phyloP scores from a whole-genome alignment of 2,113 vertebrate species.

The Bufo bufo region DNA sequence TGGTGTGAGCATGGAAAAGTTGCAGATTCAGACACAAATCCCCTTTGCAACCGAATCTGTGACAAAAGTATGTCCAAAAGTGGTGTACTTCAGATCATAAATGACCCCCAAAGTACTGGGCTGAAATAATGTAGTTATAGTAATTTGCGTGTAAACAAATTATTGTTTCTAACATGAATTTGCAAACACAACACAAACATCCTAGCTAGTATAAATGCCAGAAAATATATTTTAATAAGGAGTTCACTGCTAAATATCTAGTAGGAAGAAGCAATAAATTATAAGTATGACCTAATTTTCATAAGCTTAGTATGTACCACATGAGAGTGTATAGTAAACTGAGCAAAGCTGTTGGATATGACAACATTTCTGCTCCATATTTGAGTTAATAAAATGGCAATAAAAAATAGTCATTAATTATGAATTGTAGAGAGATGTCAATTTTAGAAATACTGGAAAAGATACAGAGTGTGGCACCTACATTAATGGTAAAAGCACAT shows the following conservation, averaged over 20 bases:
- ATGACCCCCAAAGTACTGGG: neutral
- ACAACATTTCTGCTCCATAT: neutral
- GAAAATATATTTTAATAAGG: neutral
- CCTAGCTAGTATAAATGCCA: neutral
- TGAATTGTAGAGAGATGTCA: neutral
- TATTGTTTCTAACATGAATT: neutral
- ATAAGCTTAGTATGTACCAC: neutral
- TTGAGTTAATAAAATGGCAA: neutral
- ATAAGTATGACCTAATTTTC: constrained; percentile 9
- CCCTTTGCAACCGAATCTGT: no score
- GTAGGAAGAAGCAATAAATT: neutral
- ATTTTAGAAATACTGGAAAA: neutral
- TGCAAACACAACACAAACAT: neutral
- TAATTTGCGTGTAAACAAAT: neutral
- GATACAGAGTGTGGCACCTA: neutral
- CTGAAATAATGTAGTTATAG: neutral
- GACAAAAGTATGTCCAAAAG: no score
- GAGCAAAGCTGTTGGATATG: constrained; percentile 1
- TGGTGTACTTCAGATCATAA: no score
- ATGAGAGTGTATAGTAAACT: neutral
- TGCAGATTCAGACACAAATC: no score
- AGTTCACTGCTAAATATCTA: neutral
- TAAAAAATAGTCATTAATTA: constrained; percentile 12
- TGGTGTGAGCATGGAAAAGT: no score
- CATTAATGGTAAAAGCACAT: neutral